Base-by-base conservation (phyloP, 2,888 invertebrate genomes). In the Endomychus coccineus region DNA sequence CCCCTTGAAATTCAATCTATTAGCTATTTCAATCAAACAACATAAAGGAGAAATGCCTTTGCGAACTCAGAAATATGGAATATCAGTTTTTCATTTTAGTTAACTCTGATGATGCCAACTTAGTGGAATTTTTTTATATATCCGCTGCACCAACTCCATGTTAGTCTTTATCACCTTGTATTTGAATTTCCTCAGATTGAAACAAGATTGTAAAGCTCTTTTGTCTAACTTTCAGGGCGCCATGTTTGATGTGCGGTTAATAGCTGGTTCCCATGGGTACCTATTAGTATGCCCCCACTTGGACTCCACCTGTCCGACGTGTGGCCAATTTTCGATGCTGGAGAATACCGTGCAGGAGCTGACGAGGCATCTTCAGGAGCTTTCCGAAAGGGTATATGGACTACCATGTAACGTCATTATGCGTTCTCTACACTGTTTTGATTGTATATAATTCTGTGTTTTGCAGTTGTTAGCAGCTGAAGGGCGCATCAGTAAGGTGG, bases 241-340 rank as follows among this genome's bases (percentile, higher is more conserved):
- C 51, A 74, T 91, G 66, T 86, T 89, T 74, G 89, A 90, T 63
- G 83, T 89, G 57, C 78, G 81, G 68, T 73, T 91, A 66, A 83
- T 88, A 61, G 79, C 81, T 58, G 86, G 86, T 54, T 80, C 87
- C 43, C 83, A 88, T 67, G 90, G 90, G 48, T 86, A 88, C 68
- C 71, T 87, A 59, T 74, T 80, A 55, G 86, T 89, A 67, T 91
- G 91, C 70, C 89, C 89, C 44, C 78, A 81, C 55, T 72, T 85
- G 66, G 85, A 88, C 67, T 80, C 85, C 54, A 82, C 80, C 61
- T 91, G 91, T 68, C 90, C 90, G 46, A 88, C 89, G 29, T 91
- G 90, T 68, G 89, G 88, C 51, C 86, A 90, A 69, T 90, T 86
- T 70, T 78, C 83, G 54, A 72, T 82, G 62, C 74, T 91, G 61